A percentile compares a stretch with the other conserved stretches of the same genome.
Evolutionary conservation across 1,140 invertebrate genomes (phyloP).

Genomic region (Rhopalosiphum maidis): DNA sequence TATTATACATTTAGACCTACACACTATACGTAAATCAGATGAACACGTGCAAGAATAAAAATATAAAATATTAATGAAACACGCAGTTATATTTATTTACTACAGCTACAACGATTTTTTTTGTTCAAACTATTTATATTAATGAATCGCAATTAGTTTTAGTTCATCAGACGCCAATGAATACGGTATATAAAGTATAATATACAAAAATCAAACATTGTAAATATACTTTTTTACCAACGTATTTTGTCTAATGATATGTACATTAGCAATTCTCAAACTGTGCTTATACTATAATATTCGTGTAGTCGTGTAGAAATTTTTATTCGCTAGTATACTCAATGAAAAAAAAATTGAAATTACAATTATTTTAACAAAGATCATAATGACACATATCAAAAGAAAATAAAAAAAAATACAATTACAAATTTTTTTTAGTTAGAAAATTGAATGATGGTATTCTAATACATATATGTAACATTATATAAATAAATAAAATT

Average conservation of each 20-base stretch:
- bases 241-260: neutral
- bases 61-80: neutral
- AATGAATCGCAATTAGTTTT: neutral
- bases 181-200: neutral
- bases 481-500: neutral
- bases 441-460: neutral
- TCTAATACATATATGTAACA: neutral
- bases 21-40: neutral
- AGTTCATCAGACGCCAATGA: neutral
- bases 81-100: neutral
- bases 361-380: neutral
- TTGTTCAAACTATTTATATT: neutral
- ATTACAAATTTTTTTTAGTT: neutral
- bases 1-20: neutral
- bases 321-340: neutral
- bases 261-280: neutral
- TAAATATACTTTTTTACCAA: neutral
- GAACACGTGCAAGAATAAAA: neutral
- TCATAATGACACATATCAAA: neutral
- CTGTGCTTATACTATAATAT: neutral
- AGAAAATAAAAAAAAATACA: neutral
- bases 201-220: neutral
- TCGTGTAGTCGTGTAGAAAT: neutral
- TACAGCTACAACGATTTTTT: neutral
- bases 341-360: neutral